Base-by-base conservation (phyloP, 2,888 invertebrate species). In the Polymixis lichenea region DNA sequence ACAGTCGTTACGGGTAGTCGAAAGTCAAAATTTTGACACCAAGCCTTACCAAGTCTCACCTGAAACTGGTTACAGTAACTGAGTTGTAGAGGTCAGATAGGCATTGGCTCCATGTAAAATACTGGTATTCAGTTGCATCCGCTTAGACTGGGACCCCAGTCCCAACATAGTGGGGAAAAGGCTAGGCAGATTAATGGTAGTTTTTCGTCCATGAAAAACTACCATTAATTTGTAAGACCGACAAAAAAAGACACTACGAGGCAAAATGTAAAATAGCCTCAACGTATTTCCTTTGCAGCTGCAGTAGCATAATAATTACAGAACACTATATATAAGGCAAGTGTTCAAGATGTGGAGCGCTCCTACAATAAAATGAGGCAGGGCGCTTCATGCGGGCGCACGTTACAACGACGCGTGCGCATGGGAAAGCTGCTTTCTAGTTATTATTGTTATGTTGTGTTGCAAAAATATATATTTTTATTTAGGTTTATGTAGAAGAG, bases 321-420 rank as follows among this genome's bases (percentile, higher is more conserved):
- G 51, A 77, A 75, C 55, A 60, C 67, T 68, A 78, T 81, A 82
- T 82, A 86, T 86, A 84, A 82, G 78, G 83, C 80, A 72, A 80
- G 68, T 75, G 78, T 62, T 81, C 78, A 87, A 89, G 88, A 88
- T 86, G 88, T 88, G 64, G 28, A 89, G 88, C 89, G 90, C 80
- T 86, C 86, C 82, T 87, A 82, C 85, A 86, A 88, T 86, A 86
- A 83, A 81, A 80, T 85, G 85, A 90, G 87, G 88, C 87, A 90
- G 93, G 94, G 94, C 89, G 91, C 87, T 77, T 84, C 90, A 95
- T 95, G 95, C 95, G 95, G 95, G 95, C 87, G 88, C 82, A 88
- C 89, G 91, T 89, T 90, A 86, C 87, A 77, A 79, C 83, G 83
- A 65, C 87, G 84, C 83, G 80, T 84, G 88, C 86, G 88, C 89